These are phyloP conservation scores for Hyperoplus lanceolatus DNA, from an alignment of 2,797 vertebrate species.

Conservation along the genomic window DNA sequence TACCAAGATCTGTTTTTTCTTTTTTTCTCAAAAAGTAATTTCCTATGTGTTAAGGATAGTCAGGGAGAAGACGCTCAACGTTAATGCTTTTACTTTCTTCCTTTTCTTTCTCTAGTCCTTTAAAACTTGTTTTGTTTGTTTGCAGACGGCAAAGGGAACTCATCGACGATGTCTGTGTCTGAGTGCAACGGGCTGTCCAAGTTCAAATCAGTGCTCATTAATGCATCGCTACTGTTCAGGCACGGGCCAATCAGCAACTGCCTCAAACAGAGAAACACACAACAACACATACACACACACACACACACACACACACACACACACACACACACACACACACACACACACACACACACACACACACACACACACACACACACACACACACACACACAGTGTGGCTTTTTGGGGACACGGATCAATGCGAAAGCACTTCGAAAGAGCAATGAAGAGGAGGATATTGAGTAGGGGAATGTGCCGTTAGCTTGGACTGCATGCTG, in stretches of 20 bases:
- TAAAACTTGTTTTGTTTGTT: conserved; percentile 72
- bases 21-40: conserved; percentile 44
- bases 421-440: conserved; percentile 73
- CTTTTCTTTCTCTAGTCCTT: conserved; percentile 38
- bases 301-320: conserved; percentile 15
- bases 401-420: conserved; percentile 67
- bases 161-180: conserved; percentile 75
- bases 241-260: conserved; percentile 53
- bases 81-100: conserved; percentile 43
- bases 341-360: conserved; percentile 15
- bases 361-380: conserved; percentile 17
- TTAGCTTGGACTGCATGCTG: conserved; percentile 45
- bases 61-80: conserved; percentile 13
- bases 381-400: conserved; percentile 13
- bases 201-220: conserved; percentile 77
- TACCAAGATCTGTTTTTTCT: conserved; percentile 28
- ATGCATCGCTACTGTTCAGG: conserved; percentile 77
- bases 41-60: conserved; percentile 55
- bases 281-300: conserved; percentile 9
- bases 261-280: conserved; percentile 28
- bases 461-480: conserved; percentile 55
- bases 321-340: neutral
- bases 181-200: conserved; percentile 71
- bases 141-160: conserved; percentile 59
- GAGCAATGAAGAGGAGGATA: conserved; percentile 57